Evolutionary conservation across 2,113 vertebrate genomes (phyloP).

Genomic region (Eira barbara): DNA sequence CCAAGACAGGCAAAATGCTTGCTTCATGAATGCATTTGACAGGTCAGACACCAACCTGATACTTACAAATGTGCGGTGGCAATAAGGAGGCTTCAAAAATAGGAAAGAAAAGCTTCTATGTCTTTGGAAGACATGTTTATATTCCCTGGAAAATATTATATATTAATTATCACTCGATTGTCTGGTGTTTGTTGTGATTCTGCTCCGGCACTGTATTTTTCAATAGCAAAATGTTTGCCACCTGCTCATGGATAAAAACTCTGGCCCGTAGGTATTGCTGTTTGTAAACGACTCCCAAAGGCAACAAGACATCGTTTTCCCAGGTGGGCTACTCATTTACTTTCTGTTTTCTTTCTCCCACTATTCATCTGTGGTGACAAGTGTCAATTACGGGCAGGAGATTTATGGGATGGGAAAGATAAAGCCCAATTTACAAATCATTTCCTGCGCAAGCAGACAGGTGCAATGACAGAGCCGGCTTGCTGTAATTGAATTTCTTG

Average conservation of each 20-base stretch:
- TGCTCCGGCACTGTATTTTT: conserved; percentile 57
- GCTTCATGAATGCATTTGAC: conserved; percentile 85
- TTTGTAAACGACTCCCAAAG: conserved; percentile 81
- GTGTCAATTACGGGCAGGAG: conserved; percentile 87
- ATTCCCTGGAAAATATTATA: conserved; percentile 62
- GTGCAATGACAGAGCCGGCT: conserved; percentile 84
- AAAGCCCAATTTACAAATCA: conserved; percentile 88
- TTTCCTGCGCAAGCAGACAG: conserved; percentile 84
- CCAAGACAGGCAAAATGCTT: conserved; percentile 79
- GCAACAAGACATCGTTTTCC: conserved; percentile 72
- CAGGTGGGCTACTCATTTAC: conserved; percentile 80
- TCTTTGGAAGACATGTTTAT: conserved; percentile 58
- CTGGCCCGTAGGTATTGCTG: conserved; percentile 68
- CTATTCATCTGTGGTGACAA: conserved; percentile 83
- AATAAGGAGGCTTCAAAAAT: conserved; percentile 66
- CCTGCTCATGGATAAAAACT: conserved; percentile 72
- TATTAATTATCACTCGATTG: conserved; percentile 74
- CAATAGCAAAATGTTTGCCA: conserved; percentile 72
- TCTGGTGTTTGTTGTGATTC: conserved; percentile 63
- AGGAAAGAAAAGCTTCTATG: conserved; percentile 62
- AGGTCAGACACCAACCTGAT: conserved; percentile 79
- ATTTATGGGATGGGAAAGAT: conserved; percentile 82
- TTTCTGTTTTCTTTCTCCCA: conserved; percentile 81
- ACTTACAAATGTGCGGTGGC: conserved; percentile 75
- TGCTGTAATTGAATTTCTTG: conserved; percentile 89